phyloP scores from a whole-genome alignment of 1,140 invertebrate species.

The Laupala kohalensis region DNA sequence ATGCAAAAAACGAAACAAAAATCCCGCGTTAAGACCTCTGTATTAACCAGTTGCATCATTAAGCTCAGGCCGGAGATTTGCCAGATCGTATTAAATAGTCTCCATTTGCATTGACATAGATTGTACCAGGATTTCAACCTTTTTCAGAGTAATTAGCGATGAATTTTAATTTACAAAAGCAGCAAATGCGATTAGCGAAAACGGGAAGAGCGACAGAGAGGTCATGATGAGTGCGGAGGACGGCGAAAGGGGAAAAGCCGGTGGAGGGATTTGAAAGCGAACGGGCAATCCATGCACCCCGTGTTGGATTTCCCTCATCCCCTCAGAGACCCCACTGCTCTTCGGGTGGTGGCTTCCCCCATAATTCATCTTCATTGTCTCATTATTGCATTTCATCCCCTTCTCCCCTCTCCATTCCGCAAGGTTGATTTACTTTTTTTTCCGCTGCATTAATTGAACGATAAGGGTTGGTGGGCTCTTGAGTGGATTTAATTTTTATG shows the following conservation, averaged over 20 bases:
- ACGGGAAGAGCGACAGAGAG: background rate
- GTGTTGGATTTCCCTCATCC: background rate
- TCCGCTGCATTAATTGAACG: background rate
- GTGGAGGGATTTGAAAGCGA: background rate
- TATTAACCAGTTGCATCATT: background rate
- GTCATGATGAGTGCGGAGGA: background rate
- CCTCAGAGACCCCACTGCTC: background rate
- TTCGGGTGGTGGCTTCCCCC: background rate
- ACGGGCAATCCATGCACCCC: background rate
- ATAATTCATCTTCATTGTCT: background rate
- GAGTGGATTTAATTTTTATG: too few relatives aligned
- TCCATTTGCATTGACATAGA: conserved; percentile 1
- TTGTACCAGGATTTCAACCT: conserved; percentile 8
- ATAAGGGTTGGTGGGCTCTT: too few relatives aligned
- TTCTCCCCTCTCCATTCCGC: too few relatives aligned
- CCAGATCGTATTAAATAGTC: background rate
- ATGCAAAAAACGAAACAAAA: background rate
- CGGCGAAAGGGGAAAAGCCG: background rate
- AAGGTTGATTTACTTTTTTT: background rate
- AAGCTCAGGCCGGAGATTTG: background rate
- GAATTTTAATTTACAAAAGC: conserved; percentile 15
- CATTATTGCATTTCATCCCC: background rate
- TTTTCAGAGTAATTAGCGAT: conserved; percentile 14
- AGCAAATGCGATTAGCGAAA: conserved; percentile 14
- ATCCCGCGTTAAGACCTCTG: background rate